Evolutionary conservation across 2,797 vertebrate genomes (phyloP).

Genomic region (Buceros bicornis): DNA sequence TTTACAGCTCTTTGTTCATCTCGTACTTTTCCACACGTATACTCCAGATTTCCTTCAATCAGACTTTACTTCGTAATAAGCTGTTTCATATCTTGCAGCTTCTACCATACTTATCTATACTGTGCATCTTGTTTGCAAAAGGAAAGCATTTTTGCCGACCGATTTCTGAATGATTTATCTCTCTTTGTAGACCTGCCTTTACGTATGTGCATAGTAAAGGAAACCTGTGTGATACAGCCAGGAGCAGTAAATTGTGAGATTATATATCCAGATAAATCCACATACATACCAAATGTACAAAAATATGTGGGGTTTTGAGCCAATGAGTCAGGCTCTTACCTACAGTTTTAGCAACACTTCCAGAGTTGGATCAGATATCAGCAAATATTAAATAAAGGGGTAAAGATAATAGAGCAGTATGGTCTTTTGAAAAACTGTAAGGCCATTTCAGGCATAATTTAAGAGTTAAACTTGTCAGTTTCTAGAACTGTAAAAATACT

Average conservation of each 20-base stretch:
- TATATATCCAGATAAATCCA: conserved; percentile 6
- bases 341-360: conserved; percentile 6
- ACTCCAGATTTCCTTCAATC: neutral
- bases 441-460: neutral
- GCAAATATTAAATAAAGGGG: neutral
- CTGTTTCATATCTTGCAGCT: neutral
- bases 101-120: neutral
- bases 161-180: neutral
- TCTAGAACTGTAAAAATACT: conserved; percentile 13
- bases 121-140: neutral
- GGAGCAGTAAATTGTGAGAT: neutral
- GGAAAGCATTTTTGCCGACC: neutral
- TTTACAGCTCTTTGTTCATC: neutral
- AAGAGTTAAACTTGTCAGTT: neutral
- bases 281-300: accelerated
- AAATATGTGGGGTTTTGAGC: neutral
- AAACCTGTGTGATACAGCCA: neutral
- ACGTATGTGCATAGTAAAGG: neutral
- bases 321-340: neutral
- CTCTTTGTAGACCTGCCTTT: neutral
- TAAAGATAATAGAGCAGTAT: neutral
- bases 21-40: neutral
- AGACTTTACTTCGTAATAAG: neutral
- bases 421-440: neutral
- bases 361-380: neutral